These are phyloP conservation scores for Spea hammondii DNA, from an alignment of 2,797 vertebrate genomes.

Conservation along the genomic window DNA sequence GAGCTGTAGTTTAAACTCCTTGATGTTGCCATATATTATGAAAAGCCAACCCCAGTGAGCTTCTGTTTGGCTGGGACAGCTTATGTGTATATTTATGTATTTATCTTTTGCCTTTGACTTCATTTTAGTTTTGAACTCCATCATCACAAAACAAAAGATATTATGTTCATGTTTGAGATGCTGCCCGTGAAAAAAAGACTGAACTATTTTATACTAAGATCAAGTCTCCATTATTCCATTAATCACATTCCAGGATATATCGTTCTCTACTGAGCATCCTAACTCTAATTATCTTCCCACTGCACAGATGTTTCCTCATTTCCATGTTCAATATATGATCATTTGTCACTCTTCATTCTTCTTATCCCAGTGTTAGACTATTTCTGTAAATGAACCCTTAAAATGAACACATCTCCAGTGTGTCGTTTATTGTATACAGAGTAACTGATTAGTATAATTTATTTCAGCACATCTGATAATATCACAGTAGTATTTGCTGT, in stretches of 20 bases:
- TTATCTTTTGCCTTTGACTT: too few species aligned
- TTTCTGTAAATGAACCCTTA: constrained; percentile 40
- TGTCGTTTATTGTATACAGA: constrained; percentile 29
- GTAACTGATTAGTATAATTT: neutral
- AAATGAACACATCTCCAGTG: constrained; percentile 49
- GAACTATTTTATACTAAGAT: constrained; percentile 54
- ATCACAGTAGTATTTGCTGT: constrained; percentile 36
- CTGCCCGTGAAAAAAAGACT: constrained; percentile 54
- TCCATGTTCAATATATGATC: constrained; percentile 50
- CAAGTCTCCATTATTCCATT: constrained; percentile 58
- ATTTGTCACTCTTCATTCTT: constrained; percentile 50
- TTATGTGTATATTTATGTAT: too few species aligned
- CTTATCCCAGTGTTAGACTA: constrained; percentile 52
- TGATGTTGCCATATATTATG: too few species aligned
- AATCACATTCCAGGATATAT: constrained; percentile 55
- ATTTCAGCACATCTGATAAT: constrained; percentile 31
- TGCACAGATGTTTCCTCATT: constrained; percentile 55
- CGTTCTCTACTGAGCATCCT: constrained; percentile 46
- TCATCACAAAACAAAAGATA: constrained; percentile 50
- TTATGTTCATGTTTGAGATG: constrained; percentile 55
- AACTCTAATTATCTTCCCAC: constrained; percentile 53
- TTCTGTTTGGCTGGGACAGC: too few species aligned
- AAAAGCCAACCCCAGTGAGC: too few species aligned
- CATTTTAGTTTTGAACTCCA: constrained; percentile 52
- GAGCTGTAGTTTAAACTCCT: too few species aligned